Evolutionary conservation across 2,113 vertebrate genomes (phyloP).

Genomic region (Equus quagga): DNA sequence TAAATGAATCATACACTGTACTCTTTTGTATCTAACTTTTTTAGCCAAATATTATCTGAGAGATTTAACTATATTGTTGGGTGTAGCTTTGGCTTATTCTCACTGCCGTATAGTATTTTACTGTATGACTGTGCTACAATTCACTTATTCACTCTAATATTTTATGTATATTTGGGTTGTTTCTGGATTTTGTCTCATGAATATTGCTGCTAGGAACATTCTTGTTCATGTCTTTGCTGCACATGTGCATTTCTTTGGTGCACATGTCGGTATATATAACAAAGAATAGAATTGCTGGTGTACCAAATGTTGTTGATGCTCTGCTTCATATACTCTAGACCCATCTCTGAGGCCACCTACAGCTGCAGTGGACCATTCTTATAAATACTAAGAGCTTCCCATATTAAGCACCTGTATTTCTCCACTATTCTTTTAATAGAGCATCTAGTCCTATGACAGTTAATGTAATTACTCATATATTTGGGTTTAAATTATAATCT

Average conservation of each 20-base stretch:
- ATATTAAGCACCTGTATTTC: neutral
- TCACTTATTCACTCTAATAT: neutral
- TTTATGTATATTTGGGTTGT: neutral
- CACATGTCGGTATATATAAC: neutral
- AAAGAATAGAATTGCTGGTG: neutral
- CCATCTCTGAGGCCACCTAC: neutral
- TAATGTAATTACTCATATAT: neutral
- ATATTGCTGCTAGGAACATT: neutral
- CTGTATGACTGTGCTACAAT: neutral
- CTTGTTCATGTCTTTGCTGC: neutral
- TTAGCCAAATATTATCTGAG: neutral
- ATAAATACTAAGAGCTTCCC: neutral
- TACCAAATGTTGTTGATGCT: neutral
- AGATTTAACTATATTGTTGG: neutral
- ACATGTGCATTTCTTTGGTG: neutral
- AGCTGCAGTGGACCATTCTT: neutral
- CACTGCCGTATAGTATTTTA: neutral
- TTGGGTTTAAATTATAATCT: neutral
- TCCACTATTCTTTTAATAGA: neutral
- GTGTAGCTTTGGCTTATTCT: neutral
- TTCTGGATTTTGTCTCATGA: neutral
- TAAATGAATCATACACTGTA: neutral
- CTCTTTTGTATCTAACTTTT: neutral
- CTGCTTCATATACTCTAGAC: neutral
- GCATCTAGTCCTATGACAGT: neutral